A percentile compares a stretch with the other conserved stretches of the same genome.
Conservation (phyloP, 2,888 invertebrate species). For the Heliconius erato region DNA sequence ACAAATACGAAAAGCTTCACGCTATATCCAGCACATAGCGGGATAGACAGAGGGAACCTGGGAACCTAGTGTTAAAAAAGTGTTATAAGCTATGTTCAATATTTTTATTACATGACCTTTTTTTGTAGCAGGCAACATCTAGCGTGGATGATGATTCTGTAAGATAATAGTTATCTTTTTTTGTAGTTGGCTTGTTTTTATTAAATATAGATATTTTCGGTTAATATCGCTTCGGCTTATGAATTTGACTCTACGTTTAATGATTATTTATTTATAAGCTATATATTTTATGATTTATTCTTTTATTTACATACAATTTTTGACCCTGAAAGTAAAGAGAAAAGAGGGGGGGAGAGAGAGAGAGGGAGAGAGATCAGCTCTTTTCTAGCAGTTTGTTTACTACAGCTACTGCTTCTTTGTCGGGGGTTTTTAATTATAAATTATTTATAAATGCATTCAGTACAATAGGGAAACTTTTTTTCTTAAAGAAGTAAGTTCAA, state of each 20-base stretch:
- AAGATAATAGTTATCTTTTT: slow-evolving; percentile 33
- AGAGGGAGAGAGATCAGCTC: too few species aligned
- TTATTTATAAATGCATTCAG: too few species aligned
- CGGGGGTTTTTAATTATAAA: too few species aligned
- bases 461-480: too few species aligned
- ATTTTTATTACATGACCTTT: neutral
- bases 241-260: neutral
- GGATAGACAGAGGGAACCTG: neutral
- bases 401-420: too few species aligned
- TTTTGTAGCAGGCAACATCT: slow-evolving; percentile 36
- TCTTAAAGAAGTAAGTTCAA: neutral
- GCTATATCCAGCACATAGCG: neutral
- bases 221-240: neutral
- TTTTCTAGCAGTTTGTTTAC: too few species aligned
- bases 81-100: neutral
- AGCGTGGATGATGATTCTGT: slow-evolving; percentile 42
- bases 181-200: neutral
- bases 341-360: too few species aligned
- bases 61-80: neutral
- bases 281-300: too few species aligned
- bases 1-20: too few species aligned
- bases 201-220: neutral
- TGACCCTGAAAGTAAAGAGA: too few species aligned
- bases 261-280: too few species aligned
- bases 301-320: too few species aligned